These are phyloP conservation scores for Elaphurus davidianus DNA, from an alignment of 2,113 vertebrate genomes.

Conservation along the genomic window DNA sequence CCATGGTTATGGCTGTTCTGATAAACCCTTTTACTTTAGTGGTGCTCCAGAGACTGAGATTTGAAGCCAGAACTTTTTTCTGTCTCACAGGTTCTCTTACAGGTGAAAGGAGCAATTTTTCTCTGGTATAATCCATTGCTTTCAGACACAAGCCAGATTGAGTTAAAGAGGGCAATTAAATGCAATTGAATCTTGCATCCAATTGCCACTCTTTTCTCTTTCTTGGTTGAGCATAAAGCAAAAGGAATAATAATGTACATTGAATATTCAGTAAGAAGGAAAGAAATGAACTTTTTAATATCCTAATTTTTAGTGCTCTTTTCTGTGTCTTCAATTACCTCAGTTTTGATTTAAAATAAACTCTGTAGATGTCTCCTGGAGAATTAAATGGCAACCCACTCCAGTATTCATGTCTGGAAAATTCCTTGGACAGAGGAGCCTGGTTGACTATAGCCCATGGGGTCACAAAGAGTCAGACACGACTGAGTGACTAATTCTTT, in stretches of 20 bases:
- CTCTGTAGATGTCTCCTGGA: not conserved
- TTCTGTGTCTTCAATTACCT: not conserved
- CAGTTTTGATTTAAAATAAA: not conserved
- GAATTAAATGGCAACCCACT: not conserved
- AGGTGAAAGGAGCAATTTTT: conserved; percentile 17
- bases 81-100: not conserved
- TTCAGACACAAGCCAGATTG: conserved; percentile 14
- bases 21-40: conserved; percentile 13
- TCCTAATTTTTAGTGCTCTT: not conserved
- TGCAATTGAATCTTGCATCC: not conserved
- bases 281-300: not conserved
- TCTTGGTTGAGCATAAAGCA: not conserved
- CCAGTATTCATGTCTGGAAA: not conserved
- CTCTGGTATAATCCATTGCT: not conserved
- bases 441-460: not conserved
- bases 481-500: not conserved
- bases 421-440: not conserved
- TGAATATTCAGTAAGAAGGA: not conserved
- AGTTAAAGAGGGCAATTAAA: conserved; percentile 40
- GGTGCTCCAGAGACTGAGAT: not conserved
- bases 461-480: not conserved
- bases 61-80: not conserved
- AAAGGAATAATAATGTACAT: not conserved
- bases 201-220: not conserved
- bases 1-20: not conserved